A percentile compares a stretch with the other conserved stretches of the same genome.
These are phyloP conservation scores for Hirtodrosophila alboralis DNA, from an alignment of 2,888 invertebrate species.

Conservation along the genomic window DNA sequence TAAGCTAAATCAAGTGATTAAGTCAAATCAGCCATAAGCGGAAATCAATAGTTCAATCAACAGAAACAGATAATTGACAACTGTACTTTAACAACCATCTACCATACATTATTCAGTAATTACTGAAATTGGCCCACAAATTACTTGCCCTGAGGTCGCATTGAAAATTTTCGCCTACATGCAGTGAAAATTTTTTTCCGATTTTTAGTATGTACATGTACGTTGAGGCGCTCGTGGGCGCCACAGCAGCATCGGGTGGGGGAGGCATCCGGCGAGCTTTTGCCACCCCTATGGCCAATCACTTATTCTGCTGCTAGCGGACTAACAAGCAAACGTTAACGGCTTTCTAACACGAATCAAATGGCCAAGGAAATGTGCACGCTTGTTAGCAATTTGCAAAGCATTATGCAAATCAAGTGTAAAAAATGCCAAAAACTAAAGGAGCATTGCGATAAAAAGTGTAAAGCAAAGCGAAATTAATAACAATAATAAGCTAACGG, in stretches of 20 bases:
- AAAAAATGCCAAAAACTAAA: conserved; percentile 66
- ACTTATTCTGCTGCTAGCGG: conserved; percentile 48
- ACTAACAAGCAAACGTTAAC: no score
- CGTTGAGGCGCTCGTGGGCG: conserved; percentile 70
- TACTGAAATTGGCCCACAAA: conserved; percentile 6
- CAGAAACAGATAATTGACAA: conserved; percentile 20
- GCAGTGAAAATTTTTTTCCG: conserved; percentile 77
- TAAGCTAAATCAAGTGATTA: conserved; percentile 48
- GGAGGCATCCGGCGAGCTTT: conserved; percentile 65
- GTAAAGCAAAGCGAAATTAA: conserved; percentile 39
- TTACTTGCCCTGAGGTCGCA: conserved; percentile 13
- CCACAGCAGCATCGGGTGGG: conserved; percentile 66
- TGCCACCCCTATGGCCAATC: conserved; percentile 45
- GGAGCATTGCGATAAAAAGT: conserved; percentile 38
- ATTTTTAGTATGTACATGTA: conserved; percentile 83
- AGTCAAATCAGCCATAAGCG: conserved; percentile 18
- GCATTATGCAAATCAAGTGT: conserved; percentile 57
- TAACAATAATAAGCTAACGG: conserved; percentile 29
- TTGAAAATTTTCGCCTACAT: conserved; percentile 64
- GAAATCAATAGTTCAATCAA: conserved; percentile 54
- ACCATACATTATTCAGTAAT: conserved; percentile 8
- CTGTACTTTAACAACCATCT: conserved; percentile 7
- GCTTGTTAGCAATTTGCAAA: conserved; percentile 46
- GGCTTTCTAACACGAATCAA: conserved; percentile 47
- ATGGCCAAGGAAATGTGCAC: conserved; percentile 52